These are phyloP conservation scores for Halyomorpha halys DNA, from an alignment of 1,140 invertebrate genomes.

Conservation along the genomic window DNA sequence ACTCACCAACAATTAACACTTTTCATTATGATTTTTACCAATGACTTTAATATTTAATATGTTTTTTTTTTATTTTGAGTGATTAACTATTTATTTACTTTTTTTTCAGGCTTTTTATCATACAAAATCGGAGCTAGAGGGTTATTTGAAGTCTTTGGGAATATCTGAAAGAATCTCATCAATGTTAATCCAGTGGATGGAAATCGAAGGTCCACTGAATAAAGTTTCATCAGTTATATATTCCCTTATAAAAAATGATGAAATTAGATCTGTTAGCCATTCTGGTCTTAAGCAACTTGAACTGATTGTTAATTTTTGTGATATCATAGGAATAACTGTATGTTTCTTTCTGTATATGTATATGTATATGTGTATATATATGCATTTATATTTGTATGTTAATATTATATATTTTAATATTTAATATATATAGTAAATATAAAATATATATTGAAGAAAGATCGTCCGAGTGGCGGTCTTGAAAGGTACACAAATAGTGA, in stretches of 20 bases:
- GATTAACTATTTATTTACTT: background rate
- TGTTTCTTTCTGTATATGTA: slow-evolving; percentile 19
- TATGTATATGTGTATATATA: background rate
- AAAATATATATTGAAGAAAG: no score
- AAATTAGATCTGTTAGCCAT: slow-evolving; percentile 49
- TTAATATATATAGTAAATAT: no score
- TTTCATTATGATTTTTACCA: background rate
- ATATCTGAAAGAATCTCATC: slow-evolving; percentile 57
- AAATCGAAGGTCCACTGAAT: slow-evolving; percentile 54
- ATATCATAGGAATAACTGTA: slow-evolving; percentile 63
- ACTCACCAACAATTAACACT: background rate
- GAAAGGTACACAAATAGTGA: no score
- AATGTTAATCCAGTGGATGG: slow-evolving; percentile 57
- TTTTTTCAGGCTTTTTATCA: slow-evolving; percentile 18
- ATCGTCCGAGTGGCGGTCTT: no score
- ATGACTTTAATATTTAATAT: background rate
- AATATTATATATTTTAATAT: no score
- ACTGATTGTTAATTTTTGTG: slow-evolving; percentile 52
- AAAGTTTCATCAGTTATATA: slow-evolving; percentile 53
- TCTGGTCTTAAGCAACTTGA: slow-evolving; percentile 63
- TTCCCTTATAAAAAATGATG: slow-evolving; percentile 48
- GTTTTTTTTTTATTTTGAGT: no score
- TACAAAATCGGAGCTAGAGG: slow-evolving; percentile 17
- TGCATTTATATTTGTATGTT: no score
- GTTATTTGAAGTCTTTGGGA: slow-evolving; percentile 41